phyloP scores from a whole-genome alignment of 2,113 vertebrate genomes.

The Benitochromis conjunctus region DNA sequence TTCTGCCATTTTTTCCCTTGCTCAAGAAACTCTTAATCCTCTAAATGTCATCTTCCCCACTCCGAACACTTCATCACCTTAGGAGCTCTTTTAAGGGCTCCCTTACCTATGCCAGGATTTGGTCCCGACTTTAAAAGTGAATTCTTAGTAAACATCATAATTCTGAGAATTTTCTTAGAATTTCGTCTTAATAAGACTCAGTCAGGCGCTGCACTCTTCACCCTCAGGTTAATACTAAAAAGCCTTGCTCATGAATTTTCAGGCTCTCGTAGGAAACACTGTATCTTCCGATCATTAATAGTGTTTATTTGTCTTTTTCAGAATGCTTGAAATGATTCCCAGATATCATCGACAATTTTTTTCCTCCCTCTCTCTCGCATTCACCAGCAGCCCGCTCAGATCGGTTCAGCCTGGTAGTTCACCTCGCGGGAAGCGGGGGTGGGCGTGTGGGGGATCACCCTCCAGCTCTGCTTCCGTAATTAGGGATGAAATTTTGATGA shows the following conservation, averaged over 20 bases:
- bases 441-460: not conserved
- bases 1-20: not conserved
- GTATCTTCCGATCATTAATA: not conserved
- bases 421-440: not conserved
- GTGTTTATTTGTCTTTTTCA: not conserved
- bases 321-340: constrained; percentile 7
- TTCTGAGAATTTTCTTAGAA: not conserved
- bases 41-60: not conserved
- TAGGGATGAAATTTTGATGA: constrained; percentile 53
- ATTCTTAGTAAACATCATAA: not conserved
- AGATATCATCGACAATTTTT: not conserved
- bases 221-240: not conserved
- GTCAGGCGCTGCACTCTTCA: not conserved
- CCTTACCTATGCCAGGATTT: not conserved
- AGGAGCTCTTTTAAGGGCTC: not conserved
- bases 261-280: not conserved
- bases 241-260: not conserved
- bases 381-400: not conserved
- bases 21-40: not conserved
- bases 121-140: not conserved
- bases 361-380: not conserved
- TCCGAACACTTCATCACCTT: not conserved
- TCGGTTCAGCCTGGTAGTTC: not conserved
- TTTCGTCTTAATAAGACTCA: not conserved
- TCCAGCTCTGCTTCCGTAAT: constrained; percentile 31